Evolutionary conservation across 2,888 invertebrate species (phyloP), one percentile per base, ranked within the genome.

Genomic region (Phytoseiulus persimilis): DNA sequence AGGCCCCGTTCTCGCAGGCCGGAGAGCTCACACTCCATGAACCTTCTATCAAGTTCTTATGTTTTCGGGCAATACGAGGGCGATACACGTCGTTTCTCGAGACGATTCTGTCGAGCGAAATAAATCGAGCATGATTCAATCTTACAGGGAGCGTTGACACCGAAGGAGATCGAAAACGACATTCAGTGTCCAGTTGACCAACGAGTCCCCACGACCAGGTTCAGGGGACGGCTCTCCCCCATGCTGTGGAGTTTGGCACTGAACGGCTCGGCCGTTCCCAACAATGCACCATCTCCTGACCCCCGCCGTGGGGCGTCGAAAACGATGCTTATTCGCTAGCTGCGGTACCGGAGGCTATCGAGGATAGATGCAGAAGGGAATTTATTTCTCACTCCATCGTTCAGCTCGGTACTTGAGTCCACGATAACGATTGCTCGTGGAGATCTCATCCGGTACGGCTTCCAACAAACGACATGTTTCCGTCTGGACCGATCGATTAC

Each of bases 111-210:
- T 9, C 39, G 9, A 3, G 9, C 39, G 33, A 23, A 32, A 33
- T 87, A 87, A n/a, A 87, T n/a, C 87, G 87, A 87, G 28, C 28
- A 11, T 33, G 39, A 31, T 39, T 31, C 39, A 14, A 87, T 45
- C 32, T 87, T 87, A 23, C 87, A 87, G 87, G 87, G 23, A 87
- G 87, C 31, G 87, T 87, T 33, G 87, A 87, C 87, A 39, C 32
- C 45, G 87, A 87, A 87, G 87, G 87, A 33, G 87, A 87, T 33
- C 87, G 87, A 6, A 87, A 87, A 33, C 32, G 87, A 32, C 87
- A 87, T 87, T 87, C 87, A 33, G 87, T 87, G 33, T 87, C 87
- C n/a, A 87, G 87, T 87, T 87, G 87, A 87, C 87, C 32, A n/a
- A n/a, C 87, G n/a, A 45, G 33, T 45, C 87, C 87, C 39, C 33